Percentiles rank a stretch among this genome's conserved stretches.
phyloP scores from a whole-genome alignment of 2,797 vertebrate species.

The Fratercula arctica region DNA sequence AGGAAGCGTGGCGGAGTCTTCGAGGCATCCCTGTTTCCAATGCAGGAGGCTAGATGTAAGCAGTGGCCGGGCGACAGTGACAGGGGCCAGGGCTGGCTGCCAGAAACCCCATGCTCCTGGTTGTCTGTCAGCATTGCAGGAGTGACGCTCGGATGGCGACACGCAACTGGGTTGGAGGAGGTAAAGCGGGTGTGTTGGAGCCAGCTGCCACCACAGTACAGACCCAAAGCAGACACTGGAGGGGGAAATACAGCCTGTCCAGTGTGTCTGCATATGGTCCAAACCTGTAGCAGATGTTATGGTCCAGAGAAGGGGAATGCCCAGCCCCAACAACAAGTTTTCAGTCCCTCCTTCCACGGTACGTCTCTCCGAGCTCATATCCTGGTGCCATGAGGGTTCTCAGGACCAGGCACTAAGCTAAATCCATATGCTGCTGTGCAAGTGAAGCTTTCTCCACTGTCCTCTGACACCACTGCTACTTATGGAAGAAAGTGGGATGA shows the following conservation, averaged over 20 bases:
- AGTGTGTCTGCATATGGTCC: neutral
- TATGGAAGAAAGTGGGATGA: neutral
- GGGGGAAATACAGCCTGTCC: neutral
- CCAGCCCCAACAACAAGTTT: neutral
- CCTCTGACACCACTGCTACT: neutral
- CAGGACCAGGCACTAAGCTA: neutral
- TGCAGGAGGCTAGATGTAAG: neutral
- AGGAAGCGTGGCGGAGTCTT: neutral
- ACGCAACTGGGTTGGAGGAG: neutral
- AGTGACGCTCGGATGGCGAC: neutral
- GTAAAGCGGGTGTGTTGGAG: neutral
- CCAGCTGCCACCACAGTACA: neutral
- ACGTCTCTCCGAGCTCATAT: neutral
- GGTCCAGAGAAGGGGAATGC: neutral
- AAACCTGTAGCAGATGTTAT: neutral
- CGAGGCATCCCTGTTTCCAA: neutral
- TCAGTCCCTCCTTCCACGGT: neutral
- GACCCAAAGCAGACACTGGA: neutral
- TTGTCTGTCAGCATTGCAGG: neutral
- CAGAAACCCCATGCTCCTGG: neutral
- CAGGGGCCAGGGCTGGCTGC: neutral
- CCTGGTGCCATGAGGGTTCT: neutral
- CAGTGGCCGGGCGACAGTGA: rapidly evolving
- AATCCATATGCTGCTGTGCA: neutral
- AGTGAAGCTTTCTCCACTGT: neutral